Conservation (phyloP, 2,797 vertebrate species). For the Anas capensis region DNA sequence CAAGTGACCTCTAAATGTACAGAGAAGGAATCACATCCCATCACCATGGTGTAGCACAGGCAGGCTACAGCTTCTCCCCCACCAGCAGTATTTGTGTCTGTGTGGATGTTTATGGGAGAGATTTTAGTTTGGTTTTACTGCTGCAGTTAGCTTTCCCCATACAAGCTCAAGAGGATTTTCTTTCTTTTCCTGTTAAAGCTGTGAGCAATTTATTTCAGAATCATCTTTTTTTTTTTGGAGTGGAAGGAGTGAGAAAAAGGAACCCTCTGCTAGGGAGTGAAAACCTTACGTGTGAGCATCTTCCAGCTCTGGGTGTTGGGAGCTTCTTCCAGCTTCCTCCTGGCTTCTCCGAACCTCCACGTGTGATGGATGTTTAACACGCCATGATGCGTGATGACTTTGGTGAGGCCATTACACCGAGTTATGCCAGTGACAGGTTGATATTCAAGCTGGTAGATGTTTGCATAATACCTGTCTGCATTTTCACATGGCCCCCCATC, state of each 20-base stretch:
- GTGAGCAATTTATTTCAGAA: not conserved
- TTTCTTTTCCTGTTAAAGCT: not conserved
- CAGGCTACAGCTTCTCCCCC: not conserved
- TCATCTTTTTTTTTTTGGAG: not conserved
- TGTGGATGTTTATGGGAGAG: not conserved
- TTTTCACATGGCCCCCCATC: conserved; percentile 40
- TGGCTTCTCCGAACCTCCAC: conserved; percentile 6
- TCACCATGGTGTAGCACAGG: not conserved
- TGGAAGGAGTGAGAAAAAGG: not conserved
- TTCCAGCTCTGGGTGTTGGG: not conserved
- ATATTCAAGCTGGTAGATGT: conserved; percentile 60
- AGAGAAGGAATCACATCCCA: not conserved
- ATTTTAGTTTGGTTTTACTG: not conserved
- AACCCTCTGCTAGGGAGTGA: not conserved
- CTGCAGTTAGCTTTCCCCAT: not conserved
- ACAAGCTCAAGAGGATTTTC: not conserved
- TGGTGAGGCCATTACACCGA: conserved; percentile 56
- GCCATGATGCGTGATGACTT: conserved; percentile 47
- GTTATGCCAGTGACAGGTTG: conserved; percentile 59
- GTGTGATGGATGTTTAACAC: conserved; percentile 37
- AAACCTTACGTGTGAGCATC: not conserved
- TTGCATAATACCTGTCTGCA: conserved; percentile 54
- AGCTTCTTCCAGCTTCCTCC: not conserved
- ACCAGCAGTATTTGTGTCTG: not conserved
- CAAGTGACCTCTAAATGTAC: not conserved